Percentiles rank a stretch among this genome's conserved stretches.
Evolutionary conservation across 2,888 invertebrate genomes (phyloP).

Genomic region (Harpagoxenus sublaevis): DNA sequence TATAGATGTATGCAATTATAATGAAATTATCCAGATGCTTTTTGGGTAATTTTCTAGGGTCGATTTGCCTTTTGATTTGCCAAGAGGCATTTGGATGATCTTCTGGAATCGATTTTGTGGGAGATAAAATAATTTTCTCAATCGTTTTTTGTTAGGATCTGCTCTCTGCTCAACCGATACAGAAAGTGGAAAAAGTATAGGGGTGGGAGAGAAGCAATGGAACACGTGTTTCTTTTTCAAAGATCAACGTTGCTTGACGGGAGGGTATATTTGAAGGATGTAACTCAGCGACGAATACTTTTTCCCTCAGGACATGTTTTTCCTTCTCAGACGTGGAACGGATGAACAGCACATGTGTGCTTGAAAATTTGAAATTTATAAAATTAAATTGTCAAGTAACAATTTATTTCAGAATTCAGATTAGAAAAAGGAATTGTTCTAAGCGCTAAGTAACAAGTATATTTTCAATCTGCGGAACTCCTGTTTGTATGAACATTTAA

Average conservation of each 20-base stretch:
- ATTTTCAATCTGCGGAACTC: neutral
- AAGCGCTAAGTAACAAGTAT: neutral
- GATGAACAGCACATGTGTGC: conserved; percentile 59
- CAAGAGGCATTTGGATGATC: neutral
- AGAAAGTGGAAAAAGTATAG: neutral
- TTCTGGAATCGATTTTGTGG: neutral
- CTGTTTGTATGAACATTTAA: neutral
- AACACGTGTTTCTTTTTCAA: neutral
- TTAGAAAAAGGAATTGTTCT: neutral
- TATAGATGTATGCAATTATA: neutral
- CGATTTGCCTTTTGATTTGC: neutral
- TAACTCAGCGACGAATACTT: neutral
- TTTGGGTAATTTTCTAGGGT: neutral
- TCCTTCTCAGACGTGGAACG: conserved; percentile 24
- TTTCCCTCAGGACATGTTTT: conserved; percentile 12
- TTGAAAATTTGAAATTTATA: neutral
- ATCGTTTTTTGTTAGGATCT: conserved; percentile 16
- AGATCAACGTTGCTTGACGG: neutral
- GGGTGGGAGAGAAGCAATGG: neutral
- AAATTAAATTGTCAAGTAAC: neutral
- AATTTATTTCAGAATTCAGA: neutral
- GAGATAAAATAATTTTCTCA: neutral
- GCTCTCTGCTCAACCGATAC: neutral
- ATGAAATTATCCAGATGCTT: too few relatives aligned
- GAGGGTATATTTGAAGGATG: neutral